Evolutionary conservation across 2,113 vertebrate species (phyloP).

Genomic region (Sciurus niger): DNA sequence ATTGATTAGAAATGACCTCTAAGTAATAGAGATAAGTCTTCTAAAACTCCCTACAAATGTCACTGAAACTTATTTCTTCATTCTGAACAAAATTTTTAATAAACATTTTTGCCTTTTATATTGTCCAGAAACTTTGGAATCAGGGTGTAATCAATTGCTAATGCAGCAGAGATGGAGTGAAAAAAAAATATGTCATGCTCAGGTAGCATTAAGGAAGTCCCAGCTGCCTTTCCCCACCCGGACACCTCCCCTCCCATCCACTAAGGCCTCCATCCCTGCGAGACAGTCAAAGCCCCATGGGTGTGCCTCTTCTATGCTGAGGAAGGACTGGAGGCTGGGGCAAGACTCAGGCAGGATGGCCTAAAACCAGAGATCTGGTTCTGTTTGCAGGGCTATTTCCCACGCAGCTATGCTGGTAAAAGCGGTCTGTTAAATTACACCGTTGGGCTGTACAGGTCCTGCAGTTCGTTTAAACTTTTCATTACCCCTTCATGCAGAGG

Average conservation of each 20-base stretch:
- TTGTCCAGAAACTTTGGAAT: neutral
- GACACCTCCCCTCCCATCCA: neutral
- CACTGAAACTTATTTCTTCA: conserved; percentile 15
- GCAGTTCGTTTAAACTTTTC: neutral
- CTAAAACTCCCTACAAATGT: neutral
- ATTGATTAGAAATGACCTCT: conserved; percentile 25
- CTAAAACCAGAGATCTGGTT: neutral
- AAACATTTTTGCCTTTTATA: neutral
- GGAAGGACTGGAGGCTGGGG: neutral
- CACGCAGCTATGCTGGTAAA: neutral
- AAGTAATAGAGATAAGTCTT: neutral
- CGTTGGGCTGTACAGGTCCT: neutral
- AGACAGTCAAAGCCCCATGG: fast-evolving
- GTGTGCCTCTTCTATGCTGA: neutral
- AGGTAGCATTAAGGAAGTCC: neutral
- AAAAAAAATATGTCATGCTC: neutral
- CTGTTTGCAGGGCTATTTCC: neutral
- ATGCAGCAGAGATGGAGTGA: neutral
- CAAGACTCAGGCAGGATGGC: neutral
- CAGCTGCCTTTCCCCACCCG: neutral
- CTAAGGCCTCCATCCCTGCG: neutral
- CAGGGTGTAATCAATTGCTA: neutral
- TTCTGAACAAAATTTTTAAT: neutral
- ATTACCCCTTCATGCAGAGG: neutral
- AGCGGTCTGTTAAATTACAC: neutral